phyloP scores from a whole-genome alignment of 1,140 invertebrate genomes.

The Antheraea mylitta region DNA sequence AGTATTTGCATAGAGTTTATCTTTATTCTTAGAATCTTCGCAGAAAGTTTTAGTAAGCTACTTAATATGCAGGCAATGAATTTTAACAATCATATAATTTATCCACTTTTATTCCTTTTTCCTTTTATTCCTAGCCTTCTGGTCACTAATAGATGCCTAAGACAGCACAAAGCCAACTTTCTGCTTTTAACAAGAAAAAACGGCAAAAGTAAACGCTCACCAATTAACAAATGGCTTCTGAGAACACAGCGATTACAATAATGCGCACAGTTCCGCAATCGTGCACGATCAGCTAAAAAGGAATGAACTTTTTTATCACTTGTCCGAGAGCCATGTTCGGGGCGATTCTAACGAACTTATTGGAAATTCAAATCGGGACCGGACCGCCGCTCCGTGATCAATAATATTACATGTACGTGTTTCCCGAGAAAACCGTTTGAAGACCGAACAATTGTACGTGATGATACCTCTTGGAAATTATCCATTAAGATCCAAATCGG shows the following conservation, averaged over 20 bases:
- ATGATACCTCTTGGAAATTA: not conserved
- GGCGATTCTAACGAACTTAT: conserved; percentile 72
- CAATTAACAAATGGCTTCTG: conserved; percentile 9
- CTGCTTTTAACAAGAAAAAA: too few relatives aligned
- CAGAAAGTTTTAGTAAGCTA: too few relatives aligned
- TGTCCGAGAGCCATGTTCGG: conserved; percentile 49
- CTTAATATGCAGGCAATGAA: too few relatives aligned
- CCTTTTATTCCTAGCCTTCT: too few relatives aligned
- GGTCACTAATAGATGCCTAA: too few relatives aligned
- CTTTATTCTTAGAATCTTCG: too few relatives aligned
- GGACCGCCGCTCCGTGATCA: conserved; percentile 70
- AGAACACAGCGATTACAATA: conserved; percentile 31
- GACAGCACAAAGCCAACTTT: too few relatives aligned
- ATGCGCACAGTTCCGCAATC: conserved; percentile 44
- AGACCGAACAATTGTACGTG: conserved; percentile 18
- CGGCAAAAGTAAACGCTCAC: not conserved
- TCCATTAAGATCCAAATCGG: not conserved
- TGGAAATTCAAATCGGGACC: conserved; percentile 72
- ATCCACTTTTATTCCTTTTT: too few relatives aligned
- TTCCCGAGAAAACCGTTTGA: conserved; percentile 50
- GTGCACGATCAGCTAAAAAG: conserved; percentile 56
- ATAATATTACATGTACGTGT: conserved; percentile 76
- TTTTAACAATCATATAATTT: too few relatives aligned
- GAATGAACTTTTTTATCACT: conserved; percentile 63
- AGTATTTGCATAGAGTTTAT: too few relatives aligned